These are phyloP conservation scores for Hyles vespertilio DNA, from an alignment of 1,140 invertebrate genomes.

Conservation along the genomic window DNA sequence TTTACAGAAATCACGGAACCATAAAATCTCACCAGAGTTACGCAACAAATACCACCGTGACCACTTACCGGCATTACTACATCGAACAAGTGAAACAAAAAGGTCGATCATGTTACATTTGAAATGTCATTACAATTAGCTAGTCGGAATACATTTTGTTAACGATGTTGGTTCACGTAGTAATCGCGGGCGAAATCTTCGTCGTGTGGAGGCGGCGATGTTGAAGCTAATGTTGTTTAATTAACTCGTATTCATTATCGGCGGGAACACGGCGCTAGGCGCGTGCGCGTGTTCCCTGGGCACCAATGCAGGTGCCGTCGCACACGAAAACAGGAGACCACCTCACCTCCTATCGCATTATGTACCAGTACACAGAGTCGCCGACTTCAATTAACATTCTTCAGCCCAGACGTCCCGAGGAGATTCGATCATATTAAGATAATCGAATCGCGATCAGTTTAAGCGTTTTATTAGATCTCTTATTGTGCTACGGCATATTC, in stretches of 20 bases:
- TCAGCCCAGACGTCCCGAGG: too few species aligned
- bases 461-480: too few species aligned
- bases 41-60: too few species aligned
- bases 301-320: conserved; percentile 41
- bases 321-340: conserved; percentile 39
- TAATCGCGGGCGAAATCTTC: conserved; percentile 54
- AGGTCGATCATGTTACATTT: conserved; percentile 7
- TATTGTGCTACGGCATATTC: too few species aligned
- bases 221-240: conserved; percentile 68
- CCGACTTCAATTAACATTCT: too few species aligned
- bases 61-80: neutral
- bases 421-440: too few species aligned
- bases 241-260: conserved; percentile 73
- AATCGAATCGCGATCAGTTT: too few species aligned
- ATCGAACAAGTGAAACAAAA: conserved; percentile 4
- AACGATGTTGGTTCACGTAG: conserved; percentile 46
- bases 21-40: too few species aligned
- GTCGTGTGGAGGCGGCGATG: conserved; percentile 65
- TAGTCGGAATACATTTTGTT: conserved; percentile 31
- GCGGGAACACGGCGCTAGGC: conserved; percentile 29
- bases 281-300: conserved; percentile 24
- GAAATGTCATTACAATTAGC: conserved; percentile 14
- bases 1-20: too few species aligned
- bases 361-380: too few species aligned
- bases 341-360: conserved; percentile 10